These are phyloP conservation scores for Mionectes olivaceus DNA, from an alignment of 2,797 vertebrate genomes.

Conservation along the genomic window DNA sequence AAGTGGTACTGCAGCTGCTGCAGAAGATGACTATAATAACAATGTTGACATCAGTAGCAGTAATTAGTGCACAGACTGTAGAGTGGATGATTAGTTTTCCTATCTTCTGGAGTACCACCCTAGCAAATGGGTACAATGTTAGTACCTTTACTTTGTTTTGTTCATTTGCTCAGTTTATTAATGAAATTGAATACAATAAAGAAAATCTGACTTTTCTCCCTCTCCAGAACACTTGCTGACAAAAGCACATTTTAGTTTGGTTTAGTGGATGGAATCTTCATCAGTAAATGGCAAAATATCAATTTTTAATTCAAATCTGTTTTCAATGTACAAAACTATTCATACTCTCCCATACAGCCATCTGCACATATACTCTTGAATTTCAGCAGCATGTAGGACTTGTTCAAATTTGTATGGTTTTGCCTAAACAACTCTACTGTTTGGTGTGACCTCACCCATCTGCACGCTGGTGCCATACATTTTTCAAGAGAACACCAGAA, in stretches of 20 bases:
- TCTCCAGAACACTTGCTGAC: background rate
- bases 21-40: constrained; percentile 66
- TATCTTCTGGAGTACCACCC: constrained; percentile 32
- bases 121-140: background rate
- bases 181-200: background rate
- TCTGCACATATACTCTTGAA: background rate
- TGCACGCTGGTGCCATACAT: background rate
- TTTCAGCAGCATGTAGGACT: background rate
- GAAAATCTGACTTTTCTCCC: background rate
- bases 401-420: background rate
- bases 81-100: constrained; percentile 54
- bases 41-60: constrained; percentile 69
- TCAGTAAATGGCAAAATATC: background rate
- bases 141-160: constrained; percentile 25
- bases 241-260: background rate
- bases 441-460: background rate
- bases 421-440: background rate
- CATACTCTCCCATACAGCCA: background rate
- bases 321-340: background rate
- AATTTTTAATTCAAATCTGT: background rate
- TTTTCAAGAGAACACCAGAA: background rate
- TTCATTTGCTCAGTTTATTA: constrained; percentile 29
- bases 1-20: constrained; percentile 69
- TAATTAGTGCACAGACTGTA: constrained; percentile 66
- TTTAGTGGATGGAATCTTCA: background rate